Evolutionary conservation across 2,113 vertebrate genomes (phyloP), one percentile per base, ranked within the genome.

Genomic region (Haemorhous mexicanus): DNA sequence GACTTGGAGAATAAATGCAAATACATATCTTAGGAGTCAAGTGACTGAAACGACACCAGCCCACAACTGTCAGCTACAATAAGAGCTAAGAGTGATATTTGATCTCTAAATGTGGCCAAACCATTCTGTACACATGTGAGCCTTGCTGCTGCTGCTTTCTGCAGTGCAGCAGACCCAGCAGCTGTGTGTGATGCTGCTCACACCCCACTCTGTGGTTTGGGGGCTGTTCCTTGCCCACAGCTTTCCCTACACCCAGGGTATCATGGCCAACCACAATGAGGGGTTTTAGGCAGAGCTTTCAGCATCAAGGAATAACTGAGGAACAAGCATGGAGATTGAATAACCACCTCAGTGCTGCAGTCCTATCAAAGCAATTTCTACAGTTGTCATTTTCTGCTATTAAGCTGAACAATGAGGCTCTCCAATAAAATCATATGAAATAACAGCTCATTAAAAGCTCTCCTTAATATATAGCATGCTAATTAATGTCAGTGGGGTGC

Each of bases 401-500:
- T 98, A 98, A 97, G 96, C 96, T 98, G 98, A 98, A 98, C 98
- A 98, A 97, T 97, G 97, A 91, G 87, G 74, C 96, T 97, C 63
- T 16, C 95, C 97, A 98, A 96, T 98, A 97, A 97, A 98, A 97
- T 97, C 90, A 95, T 97, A 96, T 91, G 95, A 97, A 98, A 98
- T 98, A 98, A 97, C 96, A 97, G 97, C 97, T 97, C 97, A 97
- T 98, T 98, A 98, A 98, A 98, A 98, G 81, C 96, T 96, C 96
- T 97, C 85, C 91, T 97, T 98, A 98, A 98, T 98, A 97, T 97
- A 97, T 97, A 98, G 97, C 96, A 97, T 97, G 96, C 98, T 98
- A 98, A 98, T 98, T 98, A 98, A 98, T 98, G 97, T 97, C 98
- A 97, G 97, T 98, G 96, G 97, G 97, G 95, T 97, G 97, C 96